Conservation (phyloP, 2,797 vertebrate species). For the Leptatherina wallacei region DNA sequence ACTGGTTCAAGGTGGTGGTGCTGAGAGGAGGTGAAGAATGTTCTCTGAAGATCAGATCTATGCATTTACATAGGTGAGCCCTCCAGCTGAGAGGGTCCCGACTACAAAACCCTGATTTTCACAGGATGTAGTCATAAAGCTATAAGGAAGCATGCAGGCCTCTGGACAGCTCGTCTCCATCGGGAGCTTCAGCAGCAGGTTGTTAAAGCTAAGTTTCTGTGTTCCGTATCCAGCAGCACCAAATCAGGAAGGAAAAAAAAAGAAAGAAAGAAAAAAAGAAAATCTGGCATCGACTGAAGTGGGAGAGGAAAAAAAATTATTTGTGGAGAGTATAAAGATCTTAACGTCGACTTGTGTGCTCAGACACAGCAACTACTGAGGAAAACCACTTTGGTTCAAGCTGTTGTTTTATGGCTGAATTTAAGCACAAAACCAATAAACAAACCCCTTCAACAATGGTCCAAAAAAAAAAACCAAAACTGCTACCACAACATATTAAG, state of each 20-base stretch:
- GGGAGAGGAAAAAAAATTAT: conserved; percentile 72
- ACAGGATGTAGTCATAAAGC: conserved; percentile 73
- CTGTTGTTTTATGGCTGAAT: conserved; percentile 94
- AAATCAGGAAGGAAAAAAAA: conserved; percentile 37
- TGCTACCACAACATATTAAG: conserved; percentile 41
- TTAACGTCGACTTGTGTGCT: conserved; percentile 87
- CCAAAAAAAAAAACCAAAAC: conserved; percentile 83
- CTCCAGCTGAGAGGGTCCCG: conserved; percentile 34
- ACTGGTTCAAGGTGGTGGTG: conserved; percentile 48
- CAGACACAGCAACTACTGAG: conserved; percentile 95
- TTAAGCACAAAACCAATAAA: conserved; percentile 75
- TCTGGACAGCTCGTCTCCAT: conserved; percentile 59
- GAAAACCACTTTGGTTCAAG: conserved; percentile 99
- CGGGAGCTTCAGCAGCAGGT: conserved; percentile 71
- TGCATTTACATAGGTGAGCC: conserved; percentile 64
- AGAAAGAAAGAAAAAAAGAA: conserved; percentile 4
- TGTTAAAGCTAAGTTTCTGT: conserved; percentile 75
- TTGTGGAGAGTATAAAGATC: conserved; percentile 88
- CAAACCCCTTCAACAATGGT: conserved; percentile 75
- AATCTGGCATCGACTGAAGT: conserved; percentile 27
- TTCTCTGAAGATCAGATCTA: conserved; percentile 43
- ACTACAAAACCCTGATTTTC: conserved; percentile 64
- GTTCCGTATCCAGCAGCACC: conserved; percentile 68
- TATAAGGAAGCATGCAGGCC: conserved; percentile 67
- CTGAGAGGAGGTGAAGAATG: conserved; percentile 33